Conservation (phyloP, 2,113 vertebrate species). For the Crocuta crocuta region DNA sequence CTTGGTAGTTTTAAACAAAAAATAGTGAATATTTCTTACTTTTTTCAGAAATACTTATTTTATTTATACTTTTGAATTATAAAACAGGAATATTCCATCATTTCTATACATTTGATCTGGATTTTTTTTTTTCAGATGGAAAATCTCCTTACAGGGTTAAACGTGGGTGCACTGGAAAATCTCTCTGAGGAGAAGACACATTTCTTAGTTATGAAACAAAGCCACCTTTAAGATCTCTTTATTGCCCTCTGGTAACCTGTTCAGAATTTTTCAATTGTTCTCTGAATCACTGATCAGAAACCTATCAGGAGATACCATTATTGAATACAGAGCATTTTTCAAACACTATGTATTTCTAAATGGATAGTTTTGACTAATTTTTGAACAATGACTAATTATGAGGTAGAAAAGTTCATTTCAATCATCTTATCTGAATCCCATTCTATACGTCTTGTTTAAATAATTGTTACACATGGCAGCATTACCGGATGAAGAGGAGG, state of each 20-base stretch:
- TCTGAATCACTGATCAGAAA: slow-evolving; percentile 19
- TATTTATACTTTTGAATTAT: neutral
- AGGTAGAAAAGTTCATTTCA: slow-evolving; percentile 30
- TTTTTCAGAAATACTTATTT: neutral
- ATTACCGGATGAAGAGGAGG: neutral
- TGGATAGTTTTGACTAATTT: neutral
- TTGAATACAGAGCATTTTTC: neutral
- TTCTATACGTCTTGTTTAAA: neutral
- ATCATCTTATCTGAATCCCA: slow-evolving; percentile 12
- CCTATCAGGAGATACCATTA: neutral
- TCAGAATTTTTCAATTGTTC: neutral
- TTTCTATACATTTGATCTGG: neutral
- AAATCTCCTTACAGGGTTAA: neutral
- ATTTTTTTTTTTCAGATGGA: neutral
- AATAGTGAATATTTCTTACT: neutral
- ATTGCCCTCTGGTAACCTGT: neutral
- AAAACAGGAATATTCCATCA: neutral
- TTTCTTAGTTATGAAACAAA: neutral
- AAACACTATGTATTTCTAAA: slow-evolving; percentile 2
- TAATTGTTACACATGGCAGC: neutral
- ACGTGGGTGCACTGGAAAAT: neutral
- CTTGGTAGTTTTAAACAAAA: neutral
- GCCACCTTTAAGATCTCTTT: neutral
- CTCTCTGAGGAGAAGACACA: neutral
- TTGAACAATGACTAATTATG: slow-evolving; percentile 37